Base-by-base conservation (phyloP, 2,888 invertebrate genomes). In the Capitulum mitella region DNA sequence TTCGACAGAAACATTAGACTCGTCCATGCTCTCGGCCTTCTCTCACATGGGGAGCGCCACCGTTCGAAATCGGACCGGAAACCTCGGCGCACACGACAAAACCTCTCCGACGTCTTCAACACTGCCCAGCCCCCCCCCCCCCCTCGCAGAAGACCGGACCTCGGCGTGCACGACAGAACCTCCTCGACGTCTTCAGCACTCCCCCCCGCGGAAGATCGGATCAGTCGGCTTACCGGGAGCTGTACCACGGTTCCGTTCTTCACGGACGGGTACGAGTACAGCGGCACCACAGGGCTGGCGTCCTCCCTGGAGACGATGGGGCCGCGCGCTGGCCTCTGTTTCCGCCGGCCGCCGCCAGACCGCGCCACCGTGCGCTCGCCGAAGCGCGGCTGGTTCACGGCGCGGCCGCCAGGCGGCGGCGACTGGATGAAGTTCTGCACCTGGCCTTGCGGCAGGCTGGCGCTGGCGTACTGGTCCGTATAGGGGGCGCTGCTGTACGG, bases 381-480 rank as follows among this genome's bases (percentile, higher is more conserved):
- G 32, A 16, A 61, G 32, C 61, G 61, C 29, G 12, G 61, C 29
- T 61, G 29, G 61, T 61, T 32, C 61, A 14, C 32, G 32, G 12
- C 5, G n/a, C n/a, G 12, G 29, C 61, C 61, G 61, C 54, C n/a
- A 6, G 54, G 54, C 85, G 93, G 92, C 1, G 92, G 90, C 0
- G 93, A 92, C 85, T 93, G 91, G 80, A 94, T 85, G 83, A 94
- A 94, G 90, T 89, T 88, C 84, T 92, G 92, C 78, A 90, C 89
- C 85, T 93, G 92, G 84, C 93, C 89, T 85, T 91, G 87, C 34
- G 90, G 90, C 83, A 91, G 93, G 86, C 93, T 93, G 78, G 93
- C 89, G 48, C 93, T 87, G 61, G 91, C 90, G 83, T 93, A 93
- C 93, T 93, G 94, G 84, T 93, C 93, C 0, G 91, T 89, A 82